These are phyloP conservation scores for Pithys albifrons DNA, from an alignment of 2,113 vertebrate genomes.

Conservation along the genomic window DNA sequence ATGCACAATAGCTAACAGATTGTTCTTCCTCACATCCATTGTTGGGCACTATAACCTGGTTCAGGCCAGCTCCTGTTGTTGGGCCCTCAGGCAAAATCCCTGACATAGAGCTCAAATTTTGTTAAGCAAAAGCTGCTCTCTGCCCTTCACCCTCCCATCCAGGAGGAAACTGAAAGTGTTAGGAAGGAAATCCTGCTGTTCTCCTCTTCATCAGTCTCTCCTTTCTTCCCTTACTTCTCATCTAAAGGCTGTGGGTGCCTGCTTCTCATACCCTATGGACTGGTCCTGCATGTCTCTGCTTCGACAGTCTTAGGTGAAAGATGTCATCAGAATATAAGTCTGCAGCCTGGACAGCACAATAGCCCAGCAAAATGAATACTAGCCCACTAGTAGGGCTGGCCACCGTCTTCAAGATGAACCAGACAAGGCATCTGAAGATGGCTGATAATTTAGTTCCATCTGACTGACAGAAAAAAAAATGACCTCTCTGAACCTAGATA, in stretches of 20 bases:
- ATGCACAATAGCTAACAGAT: neutral
- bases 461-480: neutral
- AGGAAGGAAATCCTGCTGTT: neutral
- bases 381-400: neutral
- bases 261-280: neutral
- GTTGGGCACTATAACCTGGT: neutral
- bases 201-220: neutral
- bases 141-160: neutral
- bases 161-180: neutral
- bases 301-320: neutral
- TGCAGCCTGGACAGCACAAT: neutral
- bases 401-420: neutral
- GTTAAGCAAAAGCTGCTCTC: neutral
- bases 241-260: neutral
- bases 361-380: neutral
- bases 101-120: neutral
- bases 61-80: neutral
- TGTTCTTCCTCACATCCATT: neutral
- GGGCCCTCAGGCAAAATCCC: neutral
- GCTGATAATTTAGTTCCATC: neutral
- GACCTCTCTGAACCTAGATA: neutral
- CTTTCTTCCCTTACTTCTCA: neutral
- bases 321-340: neutral
- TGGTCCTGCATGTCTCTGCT: neutral
- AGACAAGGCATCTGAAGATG: neutral